These are phyloP conservation scores for Sebastes reedi DNA, from an alignment of 2,797 vertebrate species.

Conservation along the genomic window DNA sequence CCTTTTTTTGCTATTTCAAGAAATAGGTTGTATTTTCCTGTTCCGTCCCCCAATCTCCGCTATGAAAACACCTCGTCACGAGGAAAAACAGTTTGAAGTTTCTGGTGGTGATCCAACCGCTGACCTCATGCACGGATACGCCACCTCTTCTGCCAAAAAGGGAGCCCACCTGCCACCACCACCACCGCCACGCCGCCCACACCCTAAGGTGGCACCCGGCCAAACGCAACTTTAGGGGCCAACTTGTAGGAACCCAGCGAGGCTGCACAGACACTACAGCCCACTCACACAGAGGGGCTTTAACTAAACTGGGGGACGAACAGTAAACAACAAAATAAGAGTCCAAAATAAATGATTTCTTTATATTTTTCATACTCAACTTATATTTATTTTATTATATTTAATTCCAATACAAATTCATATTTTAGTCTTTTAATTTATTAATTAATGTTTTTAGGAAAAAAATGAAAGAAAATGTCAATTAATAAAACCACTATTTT, in stretches of 20 bases:
- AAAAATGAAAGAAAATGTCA: rapidly evolving
- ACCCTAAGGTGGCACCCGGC: constrained; percentile 26
- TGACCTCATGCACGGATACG: constrained; percentile 32
- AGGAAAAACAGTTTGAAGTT: constrained; percentile 17
- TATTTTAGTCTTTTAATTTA: neutral
- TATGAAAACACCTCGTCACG: neutral
- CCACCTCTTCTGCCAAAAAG: constrained; percentile 30
- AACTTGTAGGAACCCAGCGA: constrained; percentile 17
- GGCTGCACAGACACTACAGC: neutral
- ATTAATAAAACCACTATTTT: neutral
- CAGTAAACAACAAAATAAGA: neutral
- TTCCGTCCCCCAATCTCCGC: neutral
- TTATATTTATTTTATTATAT: neutral
- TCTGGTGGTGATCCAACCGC: constrained; percentile 42
- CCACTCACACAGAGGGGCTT: constrained; percentile 12
- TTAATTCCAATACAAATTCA: neutral
- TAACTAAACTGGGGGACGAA: neutral
- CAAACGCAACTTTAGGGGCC: constrained; percentile 49
- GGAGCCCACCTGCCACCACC: constrained; percentile 26
- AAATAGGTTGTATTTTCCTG: neutral
- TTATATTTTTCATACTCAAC: neutral
- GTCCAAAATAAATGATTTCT: neutral
- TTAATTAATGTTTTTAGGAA: neutral
- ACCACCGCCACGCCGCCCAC: constrained; percentile 26
- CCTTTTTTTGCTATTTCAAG: neutral